These are phyloP conservation scores for Pogonophryne albipinna DNA, from an alignment of 2,797 vertebrate species.

Conservation along the genomic window DNA sequence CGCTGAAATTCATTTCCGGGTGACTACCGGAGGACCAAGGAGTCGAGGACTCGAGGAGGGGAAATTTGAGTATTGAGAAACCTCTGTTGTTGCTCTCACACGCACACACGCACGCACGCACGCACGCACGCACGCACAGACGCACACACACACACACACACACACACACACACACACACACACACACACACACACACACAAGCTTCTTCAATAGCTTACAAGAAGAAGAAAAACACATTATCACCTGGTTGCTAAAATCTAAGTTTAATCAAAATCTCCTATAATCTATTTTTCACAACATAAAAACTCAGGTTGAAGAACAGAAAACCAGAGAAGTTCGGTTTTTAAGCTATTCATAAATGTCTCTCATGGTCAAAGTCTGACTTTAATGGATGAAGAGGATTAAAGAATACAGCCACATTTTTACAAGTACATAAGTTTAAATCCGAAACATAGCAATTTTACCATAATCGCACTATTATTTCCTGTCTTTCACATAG, in stretches of 20 bases:
- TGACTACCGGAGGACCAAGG: no score
- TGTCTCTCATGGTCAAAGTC: not conserved
- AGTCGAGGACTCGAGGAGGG: no score
- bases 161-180: not conserved
- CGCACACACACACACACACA: not conserved
- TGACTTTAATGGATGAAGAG: not conserved
- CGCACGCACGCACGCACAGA: not conserved
- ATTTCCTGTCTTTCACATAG: slow-evolving; percentile 2
- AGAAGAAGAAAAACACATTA: slow-evolving; percentile 43
- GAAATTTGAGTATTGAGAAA: no score
- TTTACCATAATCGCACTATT: not conserved
- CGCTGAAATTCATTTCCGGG: no score
- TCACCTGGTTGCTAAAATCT: slow-evolving; percentile 42
- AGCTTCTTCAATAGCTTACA: slow-evolving; percentile 39
- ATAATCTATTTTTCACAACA: not conserved
- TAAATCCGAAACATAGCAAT: not conserved
- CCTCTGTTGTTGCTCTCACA: accelerated
- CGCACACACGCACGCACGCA: not conserved
- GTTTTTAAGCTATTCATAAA: not conserved
- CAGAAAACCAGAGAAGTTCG: not conserved
- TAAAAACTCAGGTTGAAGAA: no score
- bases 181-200: not conserved
- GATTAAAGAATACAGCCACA: slow-evolving; percentile 2
- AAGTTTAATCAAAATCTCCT: slow-evolving; percentile 21
- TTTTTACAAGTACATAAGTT: not conserved